Conservation (phyloP, 2,113 vertebrate species). For the Baryphthengus martii region DNA sequence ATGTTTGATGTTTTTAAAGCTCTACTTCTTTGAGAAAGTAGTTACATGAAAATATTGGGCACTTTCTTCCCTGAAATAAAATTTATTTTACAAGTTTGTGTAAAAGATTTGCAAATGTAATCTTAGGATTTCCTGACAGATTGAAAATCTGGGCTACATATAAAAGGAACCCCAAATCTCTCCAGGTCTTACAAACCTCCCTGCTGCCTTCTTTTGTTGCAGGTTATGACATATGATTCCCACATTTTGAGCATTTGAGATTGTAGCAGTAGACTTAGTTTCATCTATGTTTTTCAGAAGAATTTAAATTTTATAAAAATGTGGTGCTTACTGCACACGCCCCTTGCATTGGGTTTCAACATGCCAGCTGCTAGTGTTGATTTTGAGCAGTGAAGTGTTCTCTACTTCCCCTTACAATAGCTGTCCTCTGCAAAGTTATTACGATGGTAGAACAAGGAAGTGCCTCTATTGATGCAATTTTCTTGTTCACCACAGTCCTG, state of each 20-base stretch:
- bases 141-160: background rate
- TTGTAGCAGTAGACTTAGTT: background rate
- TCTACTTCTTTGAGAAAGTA: background rate
- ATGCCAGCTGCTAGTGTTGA: background rate
- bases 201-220: background rate
- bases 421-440: background rate
- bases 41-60: background rate
- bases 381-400: background rate
- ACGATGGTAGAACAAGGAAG: background rate
- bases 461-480: background rate
- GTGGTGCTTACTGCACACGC: background rate
- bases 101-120: background rate
- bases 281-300: background rate
- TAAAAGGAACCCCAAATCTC: background rate
- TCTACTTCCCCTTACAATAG: slow-evolving; percentile 8
- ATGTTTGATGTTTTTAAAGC: background rate
- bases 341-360: background rate
- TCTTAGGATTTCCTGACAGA: background rate
- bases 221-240: background rate
- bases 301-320: background rate
- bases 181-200: background rate
- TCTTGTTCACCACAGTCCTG: background rate
- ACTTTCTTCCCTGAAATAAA: background rate
- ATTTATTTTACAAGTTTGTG: background rate
- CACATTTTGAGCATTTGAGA: background rate